These are phyloP conservation scores for Xenentodon cancila DNA, from an alignment of 2,797 vertebrate species.

Conservation along the genomic window DNA sequence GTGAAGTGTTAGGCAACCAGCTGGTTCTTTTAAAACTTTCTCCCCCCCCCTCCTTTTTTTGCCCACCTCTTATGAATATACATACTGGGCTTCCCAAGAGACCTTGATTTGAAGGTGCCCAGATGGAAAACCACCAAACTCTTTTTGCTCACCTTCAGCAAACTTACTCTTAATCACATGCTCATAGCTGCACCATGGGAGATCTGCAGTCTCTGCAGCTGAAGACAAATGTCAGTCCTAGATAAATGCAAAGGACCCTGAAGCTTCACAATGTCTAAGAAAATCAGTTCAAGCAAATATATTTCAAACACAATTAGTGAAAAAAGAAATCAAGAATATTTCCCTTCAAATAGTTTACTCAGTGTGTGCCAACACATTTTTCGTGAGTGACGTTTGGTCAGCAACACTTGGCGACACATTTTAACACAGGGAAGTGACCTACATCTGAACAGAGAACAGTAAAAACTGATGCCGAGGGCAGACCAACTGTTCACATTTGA, in stretches of 20 bases:
- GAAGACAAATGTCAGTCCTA: conserved; percentile 59
- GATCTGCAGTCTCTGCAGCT: conserved; percentile 54
- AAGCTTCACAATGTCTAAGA: conserved; percentile 21
- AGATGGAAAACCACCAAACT: conserved; percentile 80
- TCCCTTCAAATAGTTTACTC: conserved; percentile 8
- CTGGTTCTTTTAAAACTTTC: conserved; percentile 79
- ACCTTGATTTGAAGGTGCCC: conserved; percentile 74
- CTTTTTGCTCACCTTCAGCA: conserved; percentile 80
- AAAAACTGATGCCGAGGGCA: not conserved
- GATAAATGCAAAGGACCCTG: conserved; percentile 46
- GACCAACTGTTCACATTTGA: not conserved
- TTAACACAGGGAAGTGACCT: conserved; percentile 1
- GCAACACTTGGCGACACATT: not conserved
- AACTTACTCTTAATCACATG: conserved; percentile 66
- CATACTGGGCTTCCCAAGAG: conserved; percentile 75
- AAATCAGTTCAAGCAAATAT: conserved; percentile 15
- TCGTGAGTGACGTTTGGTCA: not conserved
- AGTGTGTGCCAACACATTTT: not conserved
- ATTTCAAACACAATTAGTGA: conserved; percentile 10
- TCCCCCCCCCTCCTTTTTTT: conserved; percentile 32
- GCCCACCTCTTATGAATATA: conserved; percentile 82
- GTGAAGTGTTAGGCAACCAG: conserved; percentile 78
- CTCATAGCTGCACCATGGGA: conserved; percentile 52
- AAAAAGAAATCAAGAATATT: not conserved
- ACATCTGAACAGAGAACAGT: conserved; percentile 3